Percentiles rank a stretch among this genome's conserved stretches.
phyloP scores from a whole-genome alignment of 2,113 vertebrate species.

The Psophia crepitans region DNA sequence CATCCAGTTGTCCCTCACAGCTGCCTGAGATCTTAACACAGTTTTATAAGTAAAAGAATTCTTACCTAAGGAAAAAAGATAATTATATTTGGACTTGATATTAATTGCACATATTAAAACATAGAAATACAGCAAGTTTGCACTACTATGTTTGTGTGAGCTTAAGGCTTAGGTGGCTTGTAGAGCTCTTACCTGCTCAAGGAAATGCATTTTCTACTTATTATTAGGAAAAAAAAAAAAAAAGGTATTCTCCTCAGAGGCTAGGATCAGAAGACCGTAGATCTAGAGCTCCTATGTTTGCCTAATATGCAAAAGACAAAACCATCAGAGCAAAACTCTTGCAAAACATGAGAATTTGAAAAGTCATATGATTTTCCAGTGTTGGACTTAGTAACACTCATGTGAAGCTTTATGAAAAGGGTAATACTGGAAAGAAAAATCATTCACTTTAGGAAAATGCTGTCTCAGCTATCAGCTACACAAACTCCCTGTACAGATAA shows the following conservation, averaged over 20 bases:
- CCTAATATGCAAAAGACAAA: not conserved
- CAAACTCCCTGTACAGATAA: not conserved
- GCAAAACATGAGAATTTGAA: not conserved
- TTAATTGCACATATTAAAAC: not conserved
- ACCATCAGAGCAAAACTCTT: not conserved
- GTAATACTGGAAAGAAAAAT: not conserved
- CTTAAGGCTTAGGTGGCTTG: not conserved
- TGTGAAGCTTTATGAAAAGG: not conserved
- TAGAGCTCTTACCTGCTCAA: not conserved
- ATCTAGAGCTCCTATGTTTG: not conserved
- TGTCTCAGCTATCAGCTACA: not conserved
- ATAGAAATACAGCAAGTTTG: not conserved
- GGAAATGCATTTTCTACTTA: not conserved
- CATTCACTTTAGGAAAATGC: not conserved
- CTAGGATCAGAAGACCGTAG: too few species aligned
- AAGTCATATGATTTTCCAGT: not conserved
- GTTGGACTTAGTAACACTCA: not conserved
- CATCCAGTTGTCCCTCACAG: not conserved
- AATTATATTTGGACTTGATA: not conserved
- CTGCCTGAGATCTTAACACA: not conserved
- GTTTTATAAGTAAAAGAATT: not conserved
- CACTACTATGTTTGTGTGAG: not conserved
- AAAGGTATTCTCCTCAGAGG: not conserved
- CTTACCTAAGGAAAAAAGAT: not conserved
- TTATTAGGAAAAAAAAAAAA: not conserved